Conservation (phyloP, 2,113 vertebrate species). For the Marmota monax region DNA sequence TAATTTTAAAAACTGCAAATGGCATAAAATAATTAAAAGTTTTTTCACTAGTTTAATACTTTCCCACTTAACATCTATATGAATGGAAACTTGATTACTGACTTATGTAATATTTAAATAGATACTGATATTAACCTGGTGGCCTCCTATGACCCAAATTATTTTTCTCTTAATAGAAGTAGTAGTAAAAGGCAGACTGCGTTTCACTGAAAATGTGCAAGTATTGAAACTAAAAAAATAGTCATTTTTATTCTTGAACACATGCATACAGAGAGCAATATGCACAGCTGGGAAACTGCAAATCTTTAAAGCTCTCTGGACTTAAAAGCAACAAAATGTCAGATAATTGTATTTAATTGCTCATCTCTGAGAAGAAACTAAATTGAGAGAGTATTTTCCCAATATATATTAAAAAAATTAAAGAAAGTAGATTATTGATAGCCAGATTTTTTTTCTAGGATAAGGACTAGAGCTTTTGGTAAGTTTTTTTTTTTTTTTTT, state of each 20-base stretch:
- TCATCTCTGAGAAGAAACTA: neutral
- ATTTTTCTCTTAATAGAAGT: neutral
- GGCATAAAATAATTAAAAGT: neutral
- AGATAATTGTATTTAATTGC: neutral
- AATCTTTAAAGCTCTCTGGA: neutral
- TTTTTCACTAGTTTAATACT: neutral
- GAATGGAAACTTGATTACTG: neutral
- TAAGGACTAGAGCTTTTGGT: neutral
- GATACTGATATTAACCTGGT: neutral
- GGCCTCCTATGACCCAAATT: neutral
- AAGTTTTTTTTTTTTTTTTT: neutral
- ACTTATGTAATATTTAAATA: neutral
- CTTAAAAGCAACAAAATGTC: neutral
- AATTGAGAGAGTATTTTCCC: neutral
- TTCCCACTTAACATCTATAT: neutral
- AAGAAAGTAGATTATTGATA: neutral
- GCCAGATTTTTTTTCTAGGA: neutral
- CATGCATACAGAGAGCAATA: neutral
- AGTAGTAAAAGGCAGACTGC: neutral
- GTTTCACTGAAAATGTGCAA: neutral
- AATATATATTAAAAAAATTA: neutral
- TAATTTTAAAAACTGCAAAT: neutral
- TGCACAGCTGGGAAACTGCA: neutral
- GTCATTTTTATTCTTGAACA: neutral
- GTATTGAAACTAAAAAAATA: neutral